Conservation (phyloP, 2,113 vertebrate species). For the Corythaeola cristata region DNA sequence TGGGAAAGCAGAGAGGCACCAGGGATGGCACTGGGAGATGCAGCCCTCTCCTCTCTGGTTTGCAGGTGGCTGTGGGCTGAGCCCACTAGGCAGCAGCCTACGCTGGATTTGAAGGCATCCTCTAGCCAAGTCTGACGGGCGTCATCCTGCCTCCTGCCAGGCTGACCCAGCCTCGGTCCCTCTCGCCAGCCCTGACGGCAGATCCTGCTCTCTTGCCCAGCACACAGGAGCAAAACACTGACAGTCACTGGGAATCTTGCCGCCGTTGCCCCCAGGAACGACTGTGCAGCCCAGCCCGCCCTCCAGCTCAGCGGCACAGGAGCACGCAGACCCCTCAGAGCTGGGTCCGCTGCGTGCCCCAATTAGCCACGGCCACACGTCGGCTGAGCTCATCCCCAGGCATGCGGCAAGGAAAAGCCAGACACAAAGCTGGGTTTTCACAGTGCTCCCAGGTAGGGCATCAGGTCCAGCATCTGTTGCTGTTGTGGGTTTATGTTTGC, state of each 20-base stretch:
- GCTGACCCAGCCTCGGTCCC: not conserved
- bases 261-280: not conserved
- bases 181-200: not conserved
- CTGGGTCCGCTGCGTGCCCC: not conserved
- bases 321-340: not conserved
- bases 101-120: not conserved
- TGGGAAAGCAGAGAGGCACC: not conserved
- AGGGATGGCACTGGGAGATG: not conserved
- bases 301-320: not conserved
- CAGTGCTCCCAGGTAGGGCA: not conserved
- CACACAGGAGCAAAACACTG: not conserved
- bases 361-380: not conserved
- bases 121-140: not conserved
- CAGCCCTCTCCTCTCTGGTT: not conserved
- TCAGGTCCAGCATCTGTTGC: slow-evolving; percentile 41
- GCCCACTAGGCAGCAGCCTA: not conserved
- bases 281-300: not conserved
- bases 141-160: not conserved
- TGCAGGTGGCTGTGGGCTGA: not conserved
- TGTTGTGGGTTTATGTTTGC: not conserved
- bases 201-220: not conserved
- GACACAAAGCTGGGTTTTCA: not conserved
- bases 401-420: not conserved
- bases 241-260: not conserved
- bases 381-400: not conserved